Conservation (phyloP, 2,113 vertebrate species). For the Tauraco erythrolophus region DNA sequence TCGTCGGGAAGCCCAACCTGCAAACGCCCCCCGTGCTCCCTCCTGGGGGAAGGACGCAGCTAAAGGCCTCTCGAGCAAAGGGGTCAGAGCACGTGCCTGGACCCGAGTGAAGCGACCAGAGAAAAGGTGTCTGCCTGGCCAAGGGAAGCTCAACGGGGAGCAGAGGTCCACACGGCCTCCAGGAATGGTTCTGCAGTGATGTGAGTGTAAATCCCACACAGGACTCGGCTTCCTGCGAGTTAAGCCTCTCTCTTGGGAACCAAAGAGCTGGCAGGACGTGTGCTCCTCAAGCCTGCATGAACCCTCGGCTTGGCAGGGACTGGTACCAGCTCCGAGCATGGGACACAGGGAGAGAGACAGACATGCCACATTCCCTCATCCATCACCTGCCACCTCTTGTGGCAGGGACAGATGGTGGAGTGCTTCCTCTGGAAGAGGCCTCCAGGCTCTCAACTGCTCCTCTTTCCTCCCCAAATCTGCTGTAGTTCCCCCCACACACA, state of each 20-base stretch:
- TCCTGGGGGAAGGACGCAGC: neutral
- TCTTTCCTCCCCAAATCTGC: neutral
- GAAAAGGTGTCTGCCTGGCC: neutral
- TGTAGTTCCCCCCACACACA: neutral
- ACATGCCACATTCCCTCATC: neutral
- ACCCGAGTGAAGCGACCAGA: neutral
- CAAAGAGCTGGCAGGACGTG: neutral
- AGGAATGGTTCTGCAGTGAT: neutral
- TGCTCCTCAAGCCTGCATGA: neutral
- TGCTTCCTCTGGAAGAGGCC: neutral
- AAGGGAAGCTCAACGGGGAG: neutral
- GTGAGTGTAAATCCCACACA: neutral
- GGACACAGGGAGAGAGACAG: neutral
- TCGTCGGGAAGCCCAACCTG: neutral
- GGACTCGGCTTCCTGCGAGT: fast-evolving
- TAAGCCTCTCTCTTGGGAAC: neutral
- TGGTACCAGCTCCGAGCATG: neutral
- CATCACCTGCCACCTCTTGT: neutral
- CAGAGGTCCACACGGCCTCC: neutral
- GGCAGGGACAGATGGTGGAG: neutral
- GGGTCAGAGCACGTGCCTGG: fast-evolving
- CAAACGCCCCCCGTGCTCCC: neutral
- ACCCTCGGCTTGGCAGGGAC: fast-evolving
- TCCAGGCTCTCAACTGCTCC: neutral
- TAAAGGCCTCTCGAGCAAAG: neutral